Conservation (phyloP, 2,888 invertebrate genomes). For the Tigriopus californicus region DNA sequence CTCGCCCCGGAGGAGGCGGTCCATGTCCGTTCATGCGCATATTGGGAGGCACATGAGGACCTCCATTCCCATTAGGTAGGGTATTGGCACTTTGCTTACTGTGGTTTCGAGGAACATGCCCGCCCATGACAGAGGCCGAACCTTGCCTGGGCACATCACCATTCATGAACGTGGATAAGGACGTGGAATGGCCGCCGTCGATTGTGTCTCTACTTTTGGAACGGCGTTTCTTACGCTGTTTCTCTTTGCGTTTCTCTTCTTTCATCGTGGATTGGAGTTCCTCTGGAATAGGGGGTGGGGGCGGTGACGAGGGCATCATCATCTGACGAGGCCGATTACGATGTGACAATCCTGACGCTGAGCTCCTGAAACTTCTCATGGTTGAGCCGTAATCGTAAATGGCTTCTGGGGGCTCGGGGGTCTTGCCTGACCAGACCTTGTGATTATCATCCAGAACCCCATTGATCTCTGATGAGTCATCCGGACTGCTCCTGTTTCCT, state of each 20-base stretch:
- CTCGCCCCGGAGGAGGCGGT: conserved; percentile 8
- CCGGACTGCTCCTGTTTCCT: conserved; percentile 28
- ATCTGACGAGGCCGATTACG: conserved; percentile 52
- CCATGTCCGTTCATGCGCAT: conserved; percentile 23
- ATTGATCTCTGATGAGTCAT: conserved; percentile 64
- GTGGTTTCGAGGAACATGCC: conserved; percentile 36
- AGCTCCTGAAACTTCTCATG: conserved; percentile 18
- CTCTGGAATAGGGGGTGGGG: conserved; percentile 46
- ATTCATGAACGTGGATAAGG: neutral
- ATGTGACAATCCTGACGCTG: conserved; percentile 18
- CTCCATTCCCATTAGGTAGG: conserved; percentile 17
- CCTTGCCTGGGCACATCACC: neutral
- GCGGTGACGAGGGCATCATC: conserved; percentile 54
- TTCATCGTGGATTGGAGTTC: conserved; percentile 30
- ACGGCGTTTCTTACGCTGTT: conserved; percentile 20
- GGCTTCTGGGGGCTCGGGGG: conserved; percentile 21
- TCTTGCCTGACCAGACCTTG: conserved; percentile 72
- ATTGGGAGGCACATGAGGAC: conserved; percentile 27
- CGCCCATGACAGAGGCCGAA: conserved; percentile 32
- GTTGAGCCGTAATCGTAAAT: conserved; percentile 13
- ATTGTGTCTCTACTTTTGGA: conserved; percentile 5
- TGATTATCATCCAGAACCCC: conserved; percentile 63
- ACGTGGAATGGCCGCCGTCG: neutral
- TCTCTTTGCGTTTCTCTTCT: conserved; percentile 36
- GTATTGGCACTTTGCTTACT: conserved; percentile 48